Evolutionary conservation across 23 tunicate species (phyloP), one percentile per base, ranked within the genome.

Genomic region (Botrylloides violaceus): DNA sequence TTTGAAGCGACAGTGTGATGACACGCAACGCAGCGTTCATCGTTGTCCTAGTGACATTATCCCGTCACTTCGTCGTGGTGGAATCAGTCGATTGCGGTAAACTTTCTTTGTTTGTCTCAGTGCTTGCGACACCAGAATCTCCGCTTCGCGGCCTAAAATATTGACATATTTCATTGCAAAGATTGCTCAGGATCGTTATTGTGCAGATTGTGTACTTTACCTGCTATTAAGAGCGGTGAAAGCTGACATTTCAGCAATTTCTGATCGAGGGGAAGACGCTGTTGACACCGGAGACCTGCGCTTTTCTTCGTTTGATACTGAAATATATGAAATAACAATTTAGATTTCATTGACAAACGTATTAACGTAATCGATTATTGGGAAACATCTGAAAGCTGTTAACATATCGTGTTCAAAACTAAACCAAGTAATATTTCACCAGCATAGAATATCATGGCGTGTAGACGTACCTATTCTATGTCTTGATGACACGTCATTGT

Each of bases 31-130:
- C n/a, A n/a, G n/a, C n/a, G n/a, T n/a, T n/a, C n/a, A n/a, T n/a
- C n/a, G n/a, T n/a, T n/a, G n/a, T n/a, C n/a, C n/a, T n/a, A n/a
- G n/a, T n/a, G n/a, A n/a, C n/a, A n/a, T n/a, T n/a, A n/a, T n/a
- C 22, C 23, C 74, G 24, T 68, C 74, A 68, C 30, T 68, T 68
- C 26, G 58, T 19, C 21, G 29, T 37, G 6, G 58, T 36, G 15
- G 74, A 68, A 22, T 68, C 74, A 31, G 22, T 68, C 12, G 29
- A 39, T 36, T 68, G 74, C 49, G 59, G 36, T 26, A 68, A 37
- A 36, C 74, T 37, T 19, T 68, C 74, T 38, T 68, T 68, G n/a
- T 43, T 68, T 19, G 74, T 68, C 37, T 68, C 74, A 29, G 58
- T 56, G 30, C 74, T 68, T 55, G 58, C 74, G 18, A 38, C 37